Conservation (phyloP, 2,888 invertebrate genomes). For the Alcis repandata region DNA sequence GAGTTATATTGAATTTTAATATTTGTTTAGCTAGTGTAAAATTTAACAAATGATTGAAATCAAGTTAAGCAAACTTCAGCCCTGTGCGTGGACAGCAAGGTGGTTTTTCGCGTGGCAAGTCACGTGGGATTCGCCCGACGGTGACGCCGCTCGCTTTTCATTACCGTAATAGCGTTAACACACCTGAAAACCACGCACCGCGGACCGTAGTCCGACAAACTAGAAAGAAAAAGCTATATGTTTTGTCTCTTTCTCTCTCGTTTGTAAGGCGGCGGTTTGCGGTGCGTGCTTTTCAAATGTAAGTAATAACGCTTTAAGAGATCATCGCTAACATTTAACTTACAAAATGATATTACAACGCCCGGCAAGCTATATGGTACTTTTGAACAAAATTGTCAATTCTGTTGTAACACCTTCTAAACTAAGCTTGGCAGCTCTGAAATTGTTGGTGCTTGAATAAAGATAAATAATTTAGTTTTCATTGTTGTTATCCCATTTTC, state of each 20-base stretch:
- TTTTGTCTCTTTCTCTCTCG: no score
- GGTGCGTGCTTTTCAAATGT: no score
- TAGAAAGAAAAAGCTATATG: no score
- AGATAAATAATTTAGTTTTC: no score
- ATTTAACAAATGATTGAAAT: neutral
- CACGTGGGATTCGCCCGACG: constrained; percentile 58
- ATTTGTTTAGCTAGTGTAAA: no score
- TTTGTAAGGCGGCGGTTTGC: no score
- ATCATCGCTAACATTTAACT: constrained; percentile 82
- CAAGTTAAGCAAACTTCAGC: constrained; percentile 14
- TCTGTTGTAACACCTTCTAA: neutral
- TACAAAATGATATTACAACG: constrained; percentile 77
- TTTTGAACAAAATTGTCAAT: neutral
- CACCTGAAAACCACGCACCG: no score
- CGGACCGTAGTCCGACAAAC: no score
- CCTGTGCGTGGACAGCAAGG: constrained; percentile 39
- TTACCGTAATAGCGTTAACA: constrained; percentile 63
- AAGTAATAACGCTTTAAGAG: constrained; percentile 60
- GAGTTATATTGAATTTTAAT: no score
- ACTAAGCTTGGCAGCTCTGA: neutral
- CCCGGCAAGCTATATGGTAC: constrained; percentile 22
- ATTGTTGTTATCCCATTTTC: neutral
- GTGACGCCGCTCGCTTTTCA: constrained; percentile 64
- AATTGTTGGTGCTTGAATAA: no score
- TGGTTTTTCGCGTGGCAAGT: constrained; percentile 41